Evolutionary conservation across 2,888 invertebrate genomes (phyloP), one percentile per base, ranked within the genome.

Genomic region (Zelleria hepariella): DNA sequence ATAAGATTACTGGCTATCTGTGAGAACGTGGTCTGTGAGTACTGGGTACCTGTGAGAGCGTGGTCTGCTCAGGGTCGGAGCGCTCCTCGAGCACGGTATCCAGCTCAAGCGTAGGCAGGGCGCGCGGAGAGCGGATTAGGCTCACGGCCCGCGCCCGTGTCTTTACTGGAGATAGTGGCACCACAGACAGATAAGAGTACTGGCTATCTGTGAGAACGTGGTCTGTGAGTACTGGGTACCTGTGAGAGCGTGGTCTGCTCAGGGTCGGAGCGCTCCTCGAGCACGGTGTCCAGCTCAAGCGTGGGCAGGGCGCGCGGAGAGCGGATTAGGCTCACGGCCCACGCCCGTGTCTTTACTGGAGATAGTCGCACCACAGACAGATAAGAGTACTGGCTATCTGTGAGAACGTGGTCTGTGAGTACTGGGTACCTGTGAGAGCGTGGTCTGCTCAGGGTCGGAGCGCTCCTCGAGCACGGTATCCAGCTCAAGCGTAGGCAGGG

Each of bases 1-100:
- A n/a, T 1, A 3, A 24, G 56, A 51, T 58, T n/a, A n/a, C n/a
- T n/a, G n/a, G n/a, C 54, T 76, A 87, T 88, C 73, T 89, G 91
- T 26, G 26, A 4, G 7, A 26, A 26, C 4, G 26, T 26, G 5
- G 26, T 5, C 7, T 4, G 4, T 4, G 26, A 4, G 7, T 26
- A 26, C 26, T n/a, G 26, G 7, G 58, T 76, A 88, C 89, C 73
- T 89, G 91, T 61, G 86, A 86, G 2, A 84, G 61, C 7, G 86
- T 86, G 2, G 92, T 93, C 73, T 93, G 93, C 74, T 94, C 94
- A 4, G 93, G 92, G 74, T 95, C 95, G 15, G 95, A 95, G 62
- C 94, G 91, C 72, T 95, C 95, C 74, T 96, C 96, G 25, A 95
- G 90, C 24, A 96, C 96, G 0, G 95, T 95, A 77, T 95, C 95